Conservation (phyloP, 2,113 vertebrate genomes). For the Lynx canadensis region DNA sequence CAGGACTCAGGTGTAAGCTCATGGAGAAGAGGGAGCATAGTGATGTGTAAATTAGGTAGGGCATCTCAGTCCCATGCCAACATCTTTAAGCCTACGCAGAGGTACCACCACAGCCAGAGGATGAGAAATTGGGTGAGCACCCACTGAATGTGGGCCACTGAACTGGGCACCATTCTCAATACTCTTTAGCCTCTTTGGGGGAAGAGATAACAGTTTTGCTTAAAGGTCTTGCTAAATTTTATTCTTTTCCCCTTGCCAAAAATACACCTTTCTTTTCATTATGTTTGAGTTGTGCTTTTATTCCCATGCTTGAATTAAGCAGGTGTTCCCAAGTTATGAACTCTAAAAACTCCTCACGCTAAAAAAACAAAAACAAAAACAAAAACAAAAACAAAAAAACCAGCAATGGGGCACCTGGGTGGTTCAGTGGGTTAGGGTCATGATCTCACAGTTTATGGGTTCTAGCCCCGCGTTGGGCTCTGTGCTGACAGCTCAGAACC, state of each 20-base stretch:
- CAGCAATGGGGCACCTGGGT: neutral
- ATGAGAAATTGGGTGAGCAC: neutral
- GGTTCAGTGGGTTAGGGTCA: neutral
- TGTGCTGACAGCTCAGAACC: no score
- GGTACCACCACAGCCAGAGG: neutral
- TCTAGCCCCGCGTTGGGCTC: no score
- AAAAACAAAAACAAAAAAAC: no score
- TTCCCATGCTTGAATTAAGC: slow-evolving; percentile 6
- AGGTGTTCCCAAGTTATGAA: slow-evolving; percentile 32
- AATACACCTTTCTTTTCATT: neutral
- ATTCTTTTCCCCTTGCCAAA: slow-evolving; percentile 20
- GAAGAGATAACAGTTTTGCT: neutral
- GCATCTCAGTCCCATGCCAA: neutral
- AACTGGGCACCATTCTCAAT: neutral
- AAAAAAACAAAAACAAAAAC: no score
- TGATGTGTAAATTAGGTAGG: neutral
- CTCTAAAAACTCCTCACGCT: neutral
- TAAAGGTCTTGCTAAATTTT: slow-evolving; percentile 16
- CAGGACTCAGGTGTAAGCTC: neutral
- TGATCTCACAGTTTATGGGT: no score
- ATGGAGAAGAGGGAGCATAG: neutral
- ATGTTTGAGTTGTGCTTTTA: neutral
- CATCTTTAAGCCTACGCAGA: neutral
- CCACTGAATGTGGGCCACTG: neutral
- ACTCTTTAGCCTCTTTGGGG: neutral